phyloP scores from a whole-genome alignment of 2,888 invertebrate genomes.

The Ochropacha duplaris region DNA sequence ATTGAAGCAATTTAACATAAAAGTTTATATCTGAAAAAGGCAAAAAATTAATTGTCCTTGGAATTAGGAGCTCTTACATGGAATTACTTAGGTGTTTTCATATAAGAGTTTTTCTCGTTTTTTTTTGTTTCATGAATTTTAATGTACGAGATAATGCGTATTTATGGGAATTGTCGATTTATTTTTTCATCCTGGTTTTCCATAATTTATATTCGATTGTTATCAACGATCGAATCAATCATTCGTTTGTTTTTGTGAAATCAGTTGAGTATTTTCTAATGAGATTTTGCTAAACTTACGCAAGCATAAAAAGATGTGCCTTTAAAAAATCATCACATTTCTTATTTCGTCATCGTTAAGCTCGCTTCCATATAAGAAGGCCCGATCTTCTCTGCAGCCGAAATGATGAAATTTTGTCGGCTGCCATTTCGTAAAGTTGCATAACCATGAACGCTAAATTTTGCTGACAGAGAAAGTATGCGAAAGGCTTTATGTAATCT shows the following conservation, averaged over 20 bases:
- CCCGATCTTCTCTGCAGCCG: slow-evolving; percentile 67
- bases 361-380: slow-evolving; percentile 62
- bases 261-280: not conserved
- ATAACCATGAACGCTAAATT: slow-evolving; percentile 78
- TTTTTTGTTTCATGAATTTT: no score
- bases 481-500: slow-evolving; percentile 80
- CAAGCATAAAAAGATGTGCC: slow-evolving; percentile 5
- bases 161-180: no score
- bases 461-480: slow-evolving; percentile 82
- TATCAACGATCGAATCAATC: not conserved
- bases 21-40: no score
- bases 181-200: no score
- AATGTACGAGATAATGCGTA: no score
- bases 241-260: no score
- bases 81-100: no score
- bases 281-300: not conserved
- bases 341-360: slow-evolving; percentile 60
- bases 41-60: no score
- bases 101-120: no score
- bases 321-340: slow-evolving; percentile 44
- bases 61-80: no score
- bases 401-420: slow-evolving; percentile 80
- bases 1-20: slow-evolving; percentile 19
- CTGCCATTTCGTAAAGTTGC: slow-evolving; percentile 77
- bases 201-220: not conserved